Evolutionary conservation across 2,888 invertebrate genomes (phyloP).

Genomic region (Synergus japonicus): DNA sequence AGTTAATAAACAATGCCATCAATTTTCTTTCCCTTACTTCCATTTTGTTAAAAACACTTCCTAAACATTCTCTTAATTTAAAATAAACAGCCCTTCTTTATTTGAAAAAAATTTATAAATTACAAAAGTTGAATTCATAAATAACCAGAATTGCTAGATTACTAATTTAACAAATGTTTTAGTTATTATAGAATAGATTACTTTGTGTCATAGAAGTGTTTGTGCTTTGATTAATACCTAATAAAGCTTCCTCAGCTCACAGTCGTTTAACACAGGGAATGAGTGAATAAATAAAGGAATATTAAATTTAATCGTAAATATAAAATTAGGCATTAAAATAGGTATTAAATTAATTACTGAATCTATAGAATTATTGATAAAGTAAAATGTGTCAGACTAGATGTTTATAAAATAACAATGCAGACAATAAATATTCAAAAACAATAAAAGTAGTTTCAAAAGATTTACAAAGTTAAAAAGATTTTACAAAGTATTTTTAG

Average conservation of each 20-base stretch:
- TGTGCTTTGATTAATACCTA: conserved; percentile 41
- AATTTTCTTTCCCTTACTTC: conserved; percentile 41
- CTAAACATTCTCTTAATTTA: not conserved
- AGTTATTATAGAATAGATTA: conserved; percentile 45
- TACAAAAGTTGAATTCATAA: not conserved
- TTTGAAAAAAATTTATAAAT: not conserved
- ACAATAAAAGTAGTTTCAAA: not conserved
- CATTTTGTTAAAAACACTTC: conserved; percentile 29
- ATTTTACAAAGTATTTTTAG: not conserved
- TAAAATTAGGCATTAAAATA: not conserved
- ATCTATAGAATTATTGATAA: not conserved
- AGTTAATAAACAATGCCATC: conserved; percentile 30
- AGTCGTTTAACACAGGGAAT: conserved; percentile 28
- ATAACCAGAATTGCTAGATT: conserved; percentile 5
- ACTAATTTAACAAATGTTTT: conserved; percentile 12
- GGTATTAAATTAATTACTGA: too few relatives aligned
- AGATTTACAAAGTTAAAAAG: not conserved
- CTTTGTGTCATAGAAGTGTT: conserved; percentile 41
- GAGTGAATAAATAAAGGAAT: conserved; percentile 25
- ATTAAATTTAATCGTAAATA: conserved; percentile 3
- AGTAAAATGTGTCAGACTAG: not conserved
- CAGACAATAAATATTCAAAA: too few relatives aligned
- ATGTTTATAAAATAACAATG: not conserved
- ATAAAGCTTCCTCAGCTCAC: conserved; percentile 41
- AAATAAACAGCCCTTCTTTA: not conserved